phyloP scores from a whole-genome alignment of 2,888 invertebrate species.

The Perizoma flavofasciatum region DNA sequence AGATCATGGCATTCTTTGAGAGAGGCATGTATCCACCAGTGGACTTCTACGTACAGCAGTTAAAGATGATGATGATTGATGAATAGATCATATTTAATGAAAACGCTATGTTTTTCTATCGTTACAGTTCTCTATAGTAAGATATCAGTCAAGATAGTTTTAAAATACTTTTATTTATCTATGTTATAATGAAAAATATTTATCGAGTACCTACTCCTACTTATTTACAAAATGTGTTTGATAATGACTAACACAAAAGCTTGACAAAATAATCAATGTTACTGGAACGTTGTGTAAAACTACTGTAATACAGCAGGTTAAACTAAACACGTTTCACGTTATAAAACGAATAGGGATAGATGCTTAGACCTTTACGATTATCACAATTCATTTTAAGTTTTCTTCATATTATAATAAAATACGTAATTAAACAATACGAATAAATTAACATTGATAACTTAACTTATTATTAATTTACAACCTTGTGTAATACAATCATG shows the following conservation, averaged over 20 bases:
- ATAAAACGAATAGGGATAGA: slow-evolving; percentile 39
- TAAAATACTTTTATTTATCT: slow-evolving; percentile 4
- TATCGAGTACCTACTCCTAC: too few relatives aligned
- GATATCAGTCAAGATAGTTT: slow-evolving; percentile 36
- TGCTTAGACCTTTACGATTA: slow-evolving; percentile 43
- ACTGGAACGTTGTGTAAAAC: neutral
- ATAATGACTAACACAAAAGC: too few relatives aligned
- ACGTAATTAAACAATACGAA: neutral
- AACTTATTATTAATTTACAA: slow-evolving; percentile 9
- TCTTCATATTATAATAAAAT: neutral
- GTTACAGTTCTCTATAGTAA: slow-evolving; percentile 31
- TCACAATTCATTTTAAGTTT: slow-evolving; percentile 27
- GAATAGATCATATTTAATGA: neutral
- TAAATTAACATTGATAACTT: slow-evolving; percentile 6
- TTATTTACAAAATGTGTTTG: too few relatives aligned
- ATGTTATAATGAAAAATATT: neutral
- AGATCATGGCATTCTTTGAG: too few relatives aligned
- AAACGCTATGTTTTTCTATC: slow-evolving; percentile 3
- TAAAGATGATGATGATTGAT: neutral
- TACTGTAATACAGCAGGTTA: neutral
- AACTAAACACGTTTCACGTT: neutral
- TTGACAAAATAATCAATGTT: too few relatives aligned
- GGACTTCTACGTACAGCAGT: too few relatives aligned
- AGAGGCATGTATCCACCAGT: too few relatives aligned
- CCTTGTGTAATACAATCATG: neutral